phyloP scores from a whole-genome alignment of 2,888 invertebrate species.

The Neoascia interrupta region DNA sequence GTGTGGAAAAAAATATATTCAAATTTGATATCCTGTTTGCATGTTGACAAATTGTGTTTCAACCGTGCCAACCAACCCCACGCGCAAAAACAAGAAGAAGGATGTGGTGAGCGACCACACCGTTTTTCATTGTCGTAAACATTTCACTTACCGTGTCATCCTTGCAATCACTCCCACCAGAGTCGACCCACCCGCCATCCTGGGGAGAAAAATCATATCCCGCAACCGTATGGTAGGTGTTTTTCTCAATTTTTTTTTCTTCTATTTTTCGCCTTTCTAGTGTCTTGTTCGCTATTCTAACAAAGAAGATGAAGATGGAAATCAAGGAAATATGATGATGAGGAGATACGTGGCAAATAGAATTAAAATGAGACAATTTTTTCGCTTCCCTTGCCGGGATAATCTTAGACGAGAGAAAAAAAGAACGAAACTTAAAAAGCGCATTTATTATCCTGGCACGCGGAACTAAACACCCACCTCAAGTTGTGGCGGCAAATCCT shows the following conservation, averaged over 20 bases:
- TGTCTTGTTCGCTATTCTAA: constrained; percentile 32
- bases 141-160: constrained; percentile 72
- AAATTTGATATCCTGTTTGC: constrained; percentile 70
- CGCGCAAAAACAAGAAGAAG: constrained; percentile 9
- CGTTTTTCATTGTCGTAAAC: constrained; percentile 72
- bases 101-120: constrained; percentile 61
- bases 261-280: background rate
- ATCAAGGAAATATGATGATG: constrained; percentile 72
- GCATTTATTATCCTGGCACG: constrained; percentile 68
- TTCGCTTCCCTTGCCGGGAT: constrained; percentile 16
- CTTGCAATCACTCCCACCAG: constrained; percentile 26
- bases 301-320: constrained; percentile 64
- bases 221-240: constrained; percentile 64
- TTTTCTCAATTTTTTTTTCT: constrained; percentile 50
- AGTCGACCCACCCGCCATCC: background rate
- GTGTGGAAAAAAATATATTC: constrained; percentile 48
- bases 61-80: constrained; percentile 19
- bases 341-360: constrained; percentile 71
- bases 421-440: constrained; percentile 54
- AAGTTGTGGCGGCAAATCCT: constrained; percentile 36
- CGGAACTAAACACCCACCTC: constrained; percentile 68
- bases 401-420: background rate
- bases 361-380: constrained; percentile 71
- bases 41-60: constrained; percentile 69
- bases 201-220: constrained; percentile 42